Base-by-base conservation (phyloP, 2,888 invertebrate genomes). In the Coelogynopora nodosa region DNA sequence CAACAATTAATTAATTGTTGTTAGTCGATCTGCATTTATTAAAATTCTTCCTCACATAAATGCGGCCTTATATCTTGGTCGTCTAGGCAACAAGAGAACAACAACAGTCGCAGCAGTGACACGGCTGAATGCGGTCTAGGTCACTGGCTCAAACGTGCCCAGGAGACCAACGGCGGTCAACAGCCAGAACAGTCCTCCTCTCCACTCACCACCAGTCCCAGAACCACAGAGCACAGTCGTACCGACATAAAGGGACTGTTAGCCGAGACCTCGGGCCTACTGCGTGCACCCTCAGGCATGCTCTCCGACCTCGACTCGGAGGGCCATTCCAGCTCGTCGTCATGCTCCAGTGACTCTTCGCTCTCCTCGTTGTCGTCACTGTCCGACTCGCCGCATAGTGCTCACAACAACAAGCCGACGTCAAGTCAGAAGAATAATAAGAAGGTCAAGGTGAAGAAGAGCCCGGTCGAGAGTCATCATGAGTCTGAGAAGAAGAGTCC, bases 81-180 rank as follows among this genome's bases (percentile, higher is more conserved):
- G 5, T 49, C 49, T 49, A 74, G 74, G 74, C 74, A 10, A 13
- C 74, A 74, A 23, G 74, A 74, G 10, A 74, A 74, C 5, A n/a
- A n/a, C n/a, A n/a, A n/a, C n/a, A n/a, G n/a, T 49, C 49, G 49
- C 49, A 74, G 27, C 74, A 74, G 74, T 23, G 74, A 74, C 5
- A 10, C 74, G 23, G 74, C 74, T 13, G 74, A 74, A 26, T 74
- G 74, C 23, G 74, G 74, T 26, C 27, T 74, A 26, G 74, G 74
- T 23, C 74, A 74, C 74, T 74, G 74, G 74, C 74, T 74, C 2
- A 74, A 74, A 26, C 74, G 74, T n/a, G 74, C 74, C 74, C 74
- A 74, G 23, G 74, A 74, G 74, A 74, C 5, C 74, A 26, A 26
- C 2, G 23, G 18, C 18, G 23, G 23, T n/a, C 74, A 74, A 26